phyloP scores from a whole-genome alignment of 2,113 vertebrate genomes.

The Edolisoma coerulescens region DNA sequence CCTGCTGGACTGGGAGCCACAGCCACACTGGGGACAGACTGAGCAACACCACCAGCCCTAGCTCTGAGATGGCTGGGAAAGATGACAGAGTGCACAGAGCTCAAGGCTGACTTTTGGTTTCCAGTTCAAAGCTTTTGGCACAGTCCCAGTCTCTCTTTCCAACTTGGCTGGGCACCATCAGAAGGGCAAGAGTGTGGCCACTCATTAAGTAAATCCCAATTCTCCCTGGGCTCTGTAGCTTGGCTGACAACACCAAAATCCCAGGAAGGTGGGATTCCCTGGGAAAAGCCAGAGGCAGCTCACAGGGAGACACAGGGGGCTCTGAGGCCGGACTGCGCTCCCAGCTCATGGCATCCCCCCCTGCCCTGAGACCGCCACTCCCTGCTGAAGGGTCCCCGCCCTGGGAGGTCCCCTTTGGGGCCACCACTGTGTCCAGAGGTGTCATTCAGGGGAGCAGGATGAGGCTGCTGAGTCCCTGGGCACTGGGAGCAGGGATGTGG shows the following conservation, averaged over 20 bases:
- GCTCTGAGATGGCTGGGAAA: background rate
- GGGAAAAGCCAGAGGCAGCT: background rate
- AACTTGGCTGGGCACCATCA: background rate
- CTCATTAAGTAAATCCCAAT: background rate
- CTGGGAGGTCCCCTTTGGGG: no score
- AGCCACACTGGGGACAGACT: background rate
- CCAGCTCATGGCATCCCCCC: background rate
- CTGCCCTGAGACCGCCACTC: background rate
- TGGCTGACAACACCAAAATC: background rate
- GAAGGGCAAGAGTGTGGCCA: background rate
- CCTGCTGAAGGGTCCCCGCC: background rate
- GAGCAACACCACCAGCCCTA: background rate
- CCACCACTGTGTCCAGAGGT: background rate
- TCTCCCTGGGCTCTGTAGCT: background rate
- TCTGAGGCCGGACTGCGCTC: background rate
- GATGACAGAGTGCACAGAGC: background rate
- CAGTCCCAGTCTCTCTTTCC: background rate
- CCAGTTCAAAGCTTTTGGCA: background rate
- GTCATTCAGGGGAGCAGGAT: background rate
- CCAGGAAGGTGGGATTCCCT: background rate
- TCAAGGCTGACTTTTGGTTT: background rate
- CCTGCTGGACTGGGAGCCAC: background rate
- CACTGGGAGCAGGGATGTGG: background rate
- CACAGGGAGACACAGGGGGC: accelerated
- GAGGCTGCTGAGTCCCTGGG: background rate